Percentiles rank a stretch among this genome's conserved stretches.
These are phyloP conservation scores for Cataglyphis albicans DNA, from an alignment of 2,888 invertebrate genomes.

Conservation along the genomic window DNA sequence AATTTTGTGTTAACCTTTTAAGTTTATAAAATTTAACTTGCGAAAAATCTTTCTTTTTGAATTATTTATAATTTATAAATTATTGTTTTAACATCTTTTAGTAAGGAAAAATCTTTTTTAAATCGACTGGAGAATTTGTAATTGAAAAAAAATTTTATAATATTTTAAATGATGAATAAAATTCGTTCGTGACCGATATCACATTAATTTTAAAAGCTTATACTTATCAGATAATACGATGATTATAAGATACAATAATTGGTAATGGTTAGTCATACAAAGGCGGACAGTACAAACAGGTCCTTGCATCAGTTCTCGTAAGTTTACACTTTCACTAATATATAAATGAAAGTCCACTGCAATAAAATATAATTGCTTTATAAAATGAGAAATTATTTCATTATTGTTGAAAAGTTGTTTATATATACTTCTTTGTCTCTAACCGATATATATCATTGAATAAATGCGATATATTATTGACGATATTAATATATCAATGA, in stretches of 20 bases:
- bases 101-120: background rate
- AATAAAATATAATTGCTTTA: background rate
- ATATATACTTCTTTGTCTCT: background rate
- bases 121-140: background rate
- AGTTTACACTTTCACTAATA: slow-evolving; percentile 6
- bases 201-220: background rate
- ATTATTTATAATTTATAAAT: background rate
- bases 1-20: background rate
- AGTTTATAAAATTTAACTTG: background rate
- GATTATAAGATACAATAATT: background rate
- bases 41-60: background rate
- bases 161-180: background rate
- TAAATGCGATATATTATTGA: background rate
- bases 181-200: background rate
- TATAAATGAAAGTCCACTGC: background rate
- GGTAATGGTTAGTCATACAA: background rate
- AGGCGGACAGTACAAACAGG: background rate
- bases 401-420: background rate
- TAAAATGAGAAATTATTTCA: background rate
- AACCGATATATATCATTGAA: background rate
- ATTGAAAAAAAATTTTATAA: background rate
- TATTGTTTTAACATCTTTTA: too few relatives aligned
- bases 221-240: background rate
- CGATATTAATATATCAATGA: background rate
- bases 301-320: background rate